phyloP scores from a whole-genome alignment of 2,113 vertebrate genomes.

The Vulpes vulpes region DNA sequence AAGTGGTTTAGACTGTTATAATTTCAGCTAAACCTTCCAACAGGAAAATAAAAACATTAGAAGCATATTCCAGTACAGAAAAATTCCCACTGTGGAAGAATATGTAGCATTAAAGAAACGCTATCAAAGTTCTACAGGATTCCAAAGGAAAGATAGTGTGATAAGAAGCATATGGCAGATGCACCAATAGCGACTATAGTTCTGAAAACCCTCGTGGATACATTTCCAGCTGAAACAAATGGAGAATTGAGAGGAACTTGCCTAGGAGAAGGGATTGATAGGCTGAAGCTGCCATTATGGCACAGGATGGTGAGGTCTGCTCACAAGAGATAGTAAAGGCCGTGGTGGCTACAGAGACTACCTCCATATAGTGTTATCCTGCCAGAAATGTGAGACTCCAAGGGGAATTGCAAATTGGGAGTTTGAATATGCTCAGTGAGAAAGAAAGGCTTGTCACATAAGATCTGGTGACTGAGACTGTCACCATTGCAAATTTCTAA shows the following conservation, averaged over 20 bases:
- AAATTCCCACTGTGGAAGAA: not conserved
- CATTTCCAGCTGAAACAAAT: not conserved
- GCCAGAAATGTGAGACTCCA: not conserved
- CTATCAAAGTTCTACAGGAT: not conserved
- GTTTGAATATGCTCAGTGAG: not conserved
- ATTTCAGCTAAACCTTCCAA: not conserved
- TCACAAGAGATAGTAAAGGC: not conserved
- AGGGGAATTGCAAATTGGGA: not conserved
- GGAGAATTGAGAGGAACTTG: not conserved
- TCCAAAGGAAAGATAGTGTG: not conserved
- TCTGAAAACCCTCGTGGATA: not conserved
- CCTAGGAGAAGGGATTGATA: not conserved
- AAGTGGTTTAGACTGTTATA: not conserved
- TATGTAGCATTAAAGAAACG: not conserved
- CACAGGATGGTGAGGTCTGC: not conserved
- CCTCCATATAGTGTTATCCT: not conserved
- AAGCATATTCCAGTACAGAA: not conserved
- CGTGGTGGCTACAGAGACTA: not conserved
- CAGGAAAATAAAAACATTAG: conserved; percentile 9
- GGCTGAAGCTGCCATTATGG: not conserved
- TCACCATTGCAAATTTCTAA: conserved; percentile 34
- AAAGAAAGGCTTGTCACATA: not conserved
- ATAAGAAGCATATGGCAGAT: not conserved
- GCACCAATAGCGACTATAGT: not conserved
- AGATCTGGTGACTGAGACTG: not conserved